Percentiles rank a stretch among this genome's conserved stretches.
These are phyloP conservation scores for Siniperca scherzeri DNA, from an alignment of 2,797 vertebrate genomes.

Conservation along the genomic window DNA sequence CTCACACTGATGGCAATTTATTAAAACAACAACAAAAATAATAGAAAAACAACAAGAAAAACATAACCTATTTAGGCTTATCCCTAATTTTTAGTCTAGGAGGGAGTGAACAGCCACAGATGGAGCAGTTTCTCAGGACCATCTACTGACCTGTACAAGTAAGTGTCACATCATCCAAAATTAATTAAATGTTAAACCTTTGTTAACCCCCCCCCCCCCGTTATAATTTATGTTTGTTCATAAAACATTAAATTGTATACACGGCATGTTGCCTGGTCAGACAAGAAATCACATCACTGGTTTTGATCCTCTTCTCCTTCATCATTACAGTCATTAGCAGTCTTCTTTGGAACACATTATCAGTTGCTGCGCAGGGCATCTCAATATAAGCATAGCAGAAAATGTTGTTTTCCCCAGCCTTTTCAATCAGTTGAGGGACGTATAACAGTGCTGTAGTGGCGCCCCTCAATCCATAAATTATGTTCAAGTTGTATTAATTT, in stretches of 20 bases:
- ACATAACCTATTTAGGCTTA: background rate
- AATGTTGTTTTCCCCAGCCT: constrained; percentile 61
- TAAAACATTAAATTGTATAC: constrained; percentile 17
- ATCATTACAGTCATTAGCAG: constrained; percentile 61
- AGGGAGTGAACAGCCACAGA: background rate
- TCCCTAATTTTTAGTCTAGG: background rate
- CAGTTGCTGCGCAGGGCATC: constrained; percentile 52
- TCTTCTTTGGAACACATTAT: constrained; percentile 54
- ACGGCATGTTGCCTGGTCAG: constrained; percentile 17
- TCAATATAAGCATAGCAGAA: constrained; percentile 61
- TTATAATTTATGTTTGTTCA: constrained; percentile 17
- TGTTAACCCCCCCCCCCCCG: background rate
- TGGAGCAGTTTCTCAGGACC: background rate
- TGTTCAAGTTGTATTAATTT: constrained; percentile 68
- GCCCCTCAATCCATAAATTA: constrained; percentile 71
- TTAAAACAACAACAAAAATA: background rate
- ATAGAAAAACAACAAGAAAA: background rate
- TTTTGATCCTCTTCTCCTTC: constrained; percentile 49
- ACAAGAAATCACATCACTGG: constrained; percentile 29
- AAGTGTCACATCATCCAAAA: background rate
- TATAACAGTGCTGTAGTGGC: constrained; percentile 60
- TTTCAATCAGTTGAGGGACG: constrained; percentile 66
- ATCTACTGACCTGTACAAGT: background rate
- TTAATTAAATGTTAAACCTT: background rate
- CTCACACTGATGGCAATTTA: background rate